Evolutionary conservation across 2,113 vertebrate species (phyloP), one percentile per base, ranked within the genome.

Genomic region (Corynorhinus townsendii): DNA sequence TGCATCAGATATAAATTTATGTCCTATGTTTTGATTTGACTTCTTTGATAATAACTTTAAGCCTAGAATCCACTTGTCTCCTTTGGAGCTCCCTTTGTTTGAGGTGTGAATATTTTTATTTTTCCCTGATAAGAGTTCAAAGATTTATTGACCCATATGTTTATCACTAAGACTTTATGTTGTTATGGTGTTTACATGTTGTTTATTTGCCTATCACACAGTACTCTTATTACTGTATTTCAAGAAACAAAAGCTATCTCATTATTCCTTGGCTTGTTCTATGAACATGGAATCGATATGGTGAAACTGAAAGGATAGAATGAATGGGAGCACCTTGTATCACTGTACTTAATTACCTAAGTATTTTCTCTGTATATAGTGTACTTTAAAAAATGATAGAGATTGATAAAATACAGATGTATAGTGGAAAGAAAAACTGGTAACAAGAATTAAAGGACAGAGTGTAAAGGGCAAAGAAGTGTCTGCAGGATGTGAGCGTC

Each of bases 401-500:
- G 30, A 28, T 19, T 5, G 33, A 45, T 64, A 19, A n/a, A 79
- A 59, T 22, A 28, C 45, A 24, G 33, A 28, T 26, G 15, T 76
- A 24, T 0, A 30, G 5, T 82, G 33, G 8, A 64, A 76, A 68
- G 45, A 24, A 93, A 28, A 89, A 15, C 17, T 6, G 30, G 26
- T 28, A 19, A 43, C 35, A 71, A 33, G 24, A 11, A 19, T 40
- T 45, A 24, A 5, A 43, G 66, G 11, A 69, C 28, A 84, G 35
- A 10, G 28, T 72, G 12, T 35, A 9, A 28, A 10, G 49, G 26
- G 15, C 20, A 9, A 16, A 10, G 33, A 17, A 19, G 11, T 38
- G 2, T 22, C 14, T 19, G 0, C 16, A 52, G 9, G 15, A 1
- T 0, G 6, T 17, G 62, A 33, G 33, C 11, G 43, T 22, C 30